These are phyloP conservation scores for Petrophora chlorosata DNA, from an alignment of 2,888 invertebrate genomes.

Conservation along the genomic window DNA sequence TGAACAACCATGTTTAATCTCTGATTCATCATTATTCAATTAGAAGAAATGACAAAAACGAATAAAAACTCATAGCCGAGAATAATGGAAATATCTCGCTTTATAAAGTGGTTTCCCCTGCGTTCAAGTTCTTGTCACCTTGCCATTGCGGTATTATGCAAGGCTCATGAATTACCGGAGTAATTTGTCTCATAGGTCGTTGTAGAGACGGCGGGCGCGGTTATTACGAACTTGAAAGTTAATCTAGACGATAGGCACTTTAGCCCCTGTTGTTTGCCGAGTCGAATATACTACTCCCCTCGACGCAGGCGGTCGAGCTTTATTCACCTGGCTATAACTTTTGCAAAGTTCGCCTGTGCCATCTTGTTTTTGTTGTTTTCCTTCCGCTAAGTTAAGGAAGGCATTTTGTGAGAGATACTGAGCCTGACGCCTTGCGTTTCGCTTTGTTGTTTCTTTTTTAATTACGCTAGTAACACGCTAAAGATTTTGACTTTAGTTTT, in stretches of 20 bases:
- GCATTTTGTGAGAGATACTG: slow-evolving; percentile 34
- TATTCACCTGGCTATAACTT: slow-evolving; percentile 40
- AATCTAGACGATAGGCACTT: slow-evolving; percentile 37
- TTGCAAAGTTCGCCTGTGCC: slow-evolving; percentile 35
- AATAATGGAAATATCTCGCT: slow-evolving; percentile 14
- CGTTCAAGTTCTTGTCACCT: slow-evolving; percentile 11
- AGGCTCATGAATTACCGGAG: slow-evolving; percentile 32
- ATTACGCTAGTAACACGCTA: too few species aligned
- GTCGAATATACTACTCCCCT: slow-evolving; percentile 33
- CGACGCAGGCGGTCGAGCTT: slow-evolving; percentile 37
- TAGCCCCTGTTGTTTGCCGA: slow-evolving; percentile 30
- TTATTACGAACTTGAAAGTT: slow-evolving; percentile 36
- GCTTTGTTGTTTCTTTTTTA: slow-evolving; percentile 30
- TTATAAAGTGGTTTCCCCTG: slow-evolving; percentile 19
- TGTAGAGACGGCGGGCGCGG: slow-evolving; percentile 17
- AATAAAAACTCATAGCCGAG: slow-evolving; percentile 14
- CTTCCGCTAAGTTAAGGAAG: slow-evolving; percentile 36
- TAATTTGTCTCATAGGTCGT: slow-evolving; percentile 36
- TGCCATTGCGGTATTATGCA: slow-evolving; percentile 27
- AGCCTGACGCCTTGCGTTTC: slow-evolving; percentile 29
- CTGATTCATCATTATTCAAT: slow-evolving; percentile 17
- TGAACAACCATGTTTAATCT: slow-evolving; percentile 5
- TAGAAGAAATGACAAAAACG: slow-evolving; percentile 14
- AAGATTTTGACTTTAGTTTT: too few species aligned
- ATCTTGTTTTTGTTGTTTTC: slow-evolving; percentile 41